Base-by-base conservation (phyloP, 2,797 vertebrate species). In the Sandelia bainsii region DNA sequence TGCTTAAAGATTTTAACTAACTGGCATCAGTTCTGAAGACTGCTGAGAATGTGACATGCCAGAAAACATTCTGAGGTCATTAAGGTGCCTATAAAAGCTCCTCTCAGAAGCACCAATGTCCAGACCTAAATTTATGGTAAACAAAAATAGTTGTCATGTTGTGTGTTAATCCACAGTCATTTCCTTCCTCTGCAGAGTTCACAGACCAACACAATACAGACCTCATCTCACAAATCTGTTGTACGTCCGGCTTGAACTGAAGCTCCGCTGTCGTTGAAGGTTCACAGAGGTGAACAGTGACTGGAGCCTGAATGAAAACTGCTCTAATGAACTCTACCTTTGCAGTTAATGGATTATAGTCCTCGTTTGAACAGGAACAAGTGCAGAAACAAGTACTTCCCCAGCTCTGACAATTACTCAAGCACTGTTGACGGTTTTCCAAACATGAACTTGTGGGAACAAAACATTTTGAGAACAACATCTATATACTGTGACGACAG, bases 301-400 rank as follows among this genome's bases (percentile, higher is more conserved):
- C 45, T 53, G 49, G 50, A 29, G 27, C 17, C 22, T 6, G 14
- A 23, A 54, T 45, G 40, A 48, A 54, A 49, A 3, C 11, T 8
- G 67, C 51, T 4, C 56, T 66, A 59, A 68, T 52, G 70, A 79
- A 57, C 45, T 37, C 62, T 14, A 14, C 34, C 19, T 4, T 19
- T 69, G 34, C 32, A 4, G 2, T 46, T 13, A 2, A n/a, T 29
- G 66, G 74, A 52, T 77, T 56, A 68, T 1, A 17, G 59, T 49
- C 45, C 19, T 0, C 12, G 71, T 72, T 64, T 71, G 62, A 60
- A 39, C 0, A 6, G 16, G 11, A 40, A 54, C 27, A 70, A 67
- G 42, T 66, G 52, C 48, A 61, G 19, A 17, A 8, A 29, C n/a
- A 32, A 69, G 42, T n/a, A 8, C 32, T 72, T 79, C 45, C 13